These are phyloP conservation scores for Macaca fascicularis DNA, from an alignment of 2,113 vertebrate genomes.

Conservation along the genomic window T2T-MFA8v1.1 NC_088388.1:82405501-82406000, in stretches of 20 bases:
- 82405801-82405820: not conserved
- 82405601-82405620: conserved; percentile 51
- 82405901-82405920: too few relatives aligned
- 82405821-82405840: not conserved
- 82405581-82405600: conserved; percentile 35
- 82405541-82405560: conserved; percentile 57
- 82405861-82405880: not conserved
- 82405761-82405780: not conserved
- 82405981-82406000: too few relatives aligned
- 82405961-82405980: too few relatives aligned
- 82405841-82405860: conserved; percentile 1
- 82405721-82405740: not conserved
- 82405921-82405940: too few relatives aligned
- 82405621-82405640: conserved; percentile 35
- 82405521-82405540: conserved; percentile 63
- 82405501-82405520: conserved; percentile 63
- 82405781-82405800: not conserved
- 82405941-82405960: too few relatives aligned
- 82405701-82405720: not conserved
- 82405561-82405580: conserved; percentile 39
- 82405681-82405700: not conserved
- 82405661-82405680: not conserved
- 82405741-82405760: not conserved
- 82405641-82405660: conserved; percentile 36
- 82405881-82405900: rapidly evolving